Evolutionary conservation across 2,888 invertebrate species (phyloP).

Genomic region (Empis livida): DNA sequence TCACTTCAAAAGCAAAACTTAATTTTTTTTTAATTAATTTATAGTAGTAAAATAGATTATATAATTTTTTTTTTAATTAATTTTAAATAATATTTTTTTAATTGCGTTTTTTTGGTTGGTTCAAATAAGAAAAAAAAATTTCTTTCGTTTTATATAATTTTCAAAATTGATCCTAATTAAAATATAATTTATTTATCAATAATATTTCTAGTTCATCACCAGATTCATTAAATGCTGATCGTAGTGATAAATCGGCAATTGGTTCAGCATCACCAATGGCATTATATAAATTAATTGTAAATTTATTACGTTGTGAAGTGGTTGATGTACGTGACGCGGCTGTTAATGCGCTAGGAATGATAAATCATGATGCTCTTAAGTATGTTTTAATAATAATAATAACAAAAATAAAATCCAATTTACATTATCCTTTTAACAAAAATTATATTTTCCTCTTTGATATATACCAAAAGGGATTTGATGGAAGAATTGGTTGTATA

Average conservation of each 20-base stretch:
- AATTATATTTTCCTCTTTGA: not conserved
- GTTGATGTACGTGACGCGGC: conserved; percentile 90
- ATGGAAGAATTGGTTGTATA: conserved; percentile 89
- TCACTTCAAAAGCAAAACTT: too few relatives aligned
- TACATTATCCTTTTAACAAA: not conserved
- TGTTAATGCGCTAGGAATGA: conserved; percentile 85
- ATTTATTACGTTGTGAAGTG: conserved; percentile 83
- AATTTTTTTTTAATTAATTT: too few relatives aligned
- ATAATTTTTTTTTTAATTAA: too few relatives aligned
- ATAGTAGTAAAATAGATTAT: too few relatives aligned
- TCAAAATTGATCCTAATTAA: not conserved
- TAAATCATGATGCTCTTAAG: conserved; percentile 91
- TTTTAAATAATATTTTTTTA: not conserved
- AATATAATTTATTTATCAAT: conserved; percentile 1
- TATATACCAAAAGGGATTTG: conserved; percentile 55
- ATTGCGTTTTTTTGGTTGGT: conserved; percentile 7
- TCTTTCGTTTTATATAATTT: too few relatives aligned
- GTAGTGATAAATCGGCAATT: conserved; percentile 57
- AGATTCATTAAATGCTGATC: conserved; percentile 74
- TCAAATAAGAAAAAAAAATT: not conserved
- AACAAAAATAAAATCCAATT: not conserved
- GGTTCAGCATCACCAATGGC: conserved; percentile 67
- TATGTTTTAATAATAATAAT: conserved; percentile 31
- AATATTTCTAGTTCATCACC: conserved; percentile 65
- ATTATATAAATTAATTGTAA: conserved; percentile 85